These are phyloP conservation scores for Rallus limicola DNA, from an alignment of 2,113 vertebrate species.

Conservation along the genomic window DNA sequence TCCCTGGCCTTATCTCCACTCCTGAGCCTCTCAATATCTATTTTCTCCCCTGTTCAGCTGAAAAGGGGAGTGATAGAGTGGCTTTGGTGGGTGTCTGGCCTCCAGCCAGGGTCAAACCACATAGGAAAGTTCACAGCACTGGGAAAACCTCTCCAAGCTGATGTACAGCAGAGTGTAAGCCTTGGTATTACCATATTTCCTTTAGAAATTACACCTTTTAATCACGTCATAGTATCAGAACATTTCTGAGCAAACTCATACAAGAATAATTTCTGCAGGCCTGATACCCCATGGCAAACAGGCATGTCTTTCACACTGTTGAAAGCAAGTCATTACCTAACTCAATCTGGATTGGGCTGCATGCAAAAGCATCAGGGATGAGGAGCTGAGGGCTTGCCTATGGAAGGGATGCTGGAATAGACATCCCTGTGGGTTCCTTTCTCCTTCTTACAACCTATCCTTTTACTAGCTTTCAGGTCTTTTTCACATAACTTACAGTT, in stretches of 20 bases:
- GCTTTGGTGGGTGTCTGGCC: no score
- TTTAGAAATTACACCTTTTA: neutral
- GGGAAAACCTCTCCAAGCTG: neutral
- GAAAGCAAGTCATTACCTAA: neutral
- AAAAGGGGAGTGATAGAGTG: no score
- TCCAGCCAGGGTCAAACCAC: no score
- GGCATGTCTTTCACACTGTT: neutral
- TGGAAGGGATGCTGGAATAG: neutral
- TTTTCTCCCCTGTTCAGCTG: no score
- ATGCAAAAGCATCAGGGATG: neutral
- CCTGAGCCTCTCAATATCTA: no score
- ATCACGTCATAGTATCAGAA: neutral
- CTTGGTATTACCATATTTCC: neutral
- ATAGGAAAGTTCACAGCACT: neutral
- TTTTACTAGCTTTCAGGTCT: neutral
- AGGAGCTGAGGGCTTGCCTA: neutral
- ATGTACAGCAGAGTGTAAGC: neutral
- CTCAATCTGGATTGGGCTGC: neutral
- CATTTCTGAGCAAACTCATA: neutral
- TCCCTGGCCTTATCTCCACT: no score
- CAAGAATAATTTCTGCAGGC: neutral
- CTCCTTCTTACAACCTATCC: neutral
- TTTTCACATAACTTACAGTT: neutral
- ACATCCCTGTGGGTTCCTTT: neutral
- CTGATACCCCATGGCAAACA: neutral